These are phyloP conservation scores for Drosophila oshimai DNA, from an alignment of 1,140 invertebrate genomes.

Conservation along the genomic window DNA sequence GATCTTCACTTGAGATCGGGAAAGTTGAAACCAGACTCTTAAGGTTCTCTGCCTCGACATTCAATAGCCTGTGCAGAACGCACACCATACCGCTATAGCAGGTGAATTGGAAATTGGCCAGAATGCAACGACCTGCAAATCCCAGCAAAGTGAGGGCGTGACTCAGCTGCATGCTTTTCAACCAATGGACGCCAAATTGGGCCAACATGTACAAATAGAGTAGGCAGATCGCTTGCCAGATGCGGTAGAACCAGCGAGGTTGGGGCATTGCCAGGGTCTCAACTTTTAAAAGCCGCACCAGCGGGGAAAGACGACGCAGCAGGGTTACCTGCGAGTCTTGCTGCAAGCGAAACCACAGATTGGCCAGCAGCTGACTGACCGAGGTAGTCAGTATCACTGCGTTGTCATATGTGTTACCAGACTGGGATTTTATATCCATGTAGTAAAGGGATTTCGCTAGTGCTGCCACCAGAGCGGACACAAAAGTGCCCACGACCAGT, in stretches of 20 bases:
- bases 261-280: not conserved
- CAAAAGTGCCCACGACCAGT: not conserved
- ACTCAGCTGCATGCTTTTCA: not conserved
- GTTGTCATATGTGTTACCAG: constrained; percentile 33
- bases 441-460: constrained; percentile 18
- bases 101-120: constrained; percentile 27
- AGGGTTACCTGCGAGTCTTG: constrained; percentile 20
- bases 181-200: not conserved
- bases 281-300: not conserved
- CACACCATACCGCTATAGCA: constrained; percentile 36
- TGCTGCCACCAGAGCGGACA: not conserved
- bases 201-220: not conserved
- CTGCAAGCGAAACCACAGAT: constrained; percentile 41
- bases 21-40: not conserved
- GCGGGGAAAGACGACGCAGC: constrained; percentile 2
- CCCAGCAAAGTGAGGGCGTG: constrained; percentile 12
- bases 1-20: not conserved
- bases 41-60: constrained; percentile 13
- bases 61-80: constrained; percentile 2
- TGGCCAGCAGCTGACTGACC: constrained; percentile 31
- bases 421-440: constrained; percentile 17
- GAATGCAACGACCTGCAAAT: constrained; percentile 16
- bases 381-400: constrained; percentile 27
- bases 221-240: constrained; percentile 6
- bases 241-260: constrained; percentile 1